These are phyloP conservation scores for Sakesphorus luctuosus DNA, from an alignment of 2,113 vertebrate genomes.

Conservation along the genomic window DNA sequence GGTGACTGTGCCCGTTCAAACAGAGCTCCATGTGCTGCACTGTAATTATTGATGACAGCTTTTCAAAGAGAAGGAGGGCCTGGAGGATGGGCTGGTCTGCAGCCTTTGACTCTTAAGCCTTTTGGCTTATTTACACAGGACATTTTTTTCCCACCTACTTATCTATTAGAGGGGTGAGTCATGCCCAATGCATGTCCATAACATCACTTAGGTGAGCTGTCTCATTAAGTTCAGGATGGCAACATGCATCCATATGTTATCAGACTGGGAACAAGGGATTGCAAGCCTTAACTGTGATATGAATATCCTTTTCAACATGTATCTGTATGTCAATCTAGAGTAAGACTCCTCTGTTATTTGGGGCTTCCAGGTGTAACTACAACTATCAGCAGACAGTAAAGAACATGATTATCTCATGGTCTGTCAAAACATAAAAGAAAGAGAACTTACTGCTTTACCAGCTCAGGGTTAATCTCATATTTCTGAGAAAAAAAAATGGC, in stretches of 20 bases:
- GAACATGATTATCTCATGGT: background rate
- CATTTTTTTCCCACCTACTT: background rate
- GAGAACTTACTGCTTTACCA: background rate
- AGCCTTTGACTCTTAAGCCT: background rate
- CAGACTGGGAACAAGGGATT: background rate
- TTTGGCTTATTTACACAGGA: background rate
- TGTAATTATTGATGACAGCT: slow-evolving; percentile 4
- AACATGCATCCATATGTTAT: background rate
- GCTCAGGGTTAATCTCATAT: background rate
- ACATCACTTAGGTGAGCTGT: background rate
- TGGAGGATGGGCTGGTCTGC: background rate
- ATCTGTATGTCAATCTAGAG: background rate
- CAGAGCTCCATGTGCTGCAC: background rate
- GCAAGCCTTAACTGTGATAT: background rate
- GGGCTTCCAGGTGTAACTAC: background rate
- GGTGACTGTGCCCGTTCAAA: background rate
- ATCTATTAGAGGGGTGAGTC: background rate
- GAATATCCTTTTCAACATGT: background rate
- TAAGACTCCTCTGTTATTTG: background rate
- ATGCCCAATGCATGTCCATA: background rate
- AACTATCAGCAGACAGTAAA: background rate
- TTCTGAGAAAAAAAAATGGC: background rate
- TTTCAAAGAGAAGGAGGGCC: slow-evolving; percentile 1
- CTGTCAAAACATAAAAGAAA: background rate
- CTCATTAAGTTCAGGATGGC: background rate